A percentile compares a stretch with the other conserved stretches of the same genome.
phyloP scores from a whole-genome alignment of 2,888 invertebrate species.

The Sympetrum striolatum region DNA sequence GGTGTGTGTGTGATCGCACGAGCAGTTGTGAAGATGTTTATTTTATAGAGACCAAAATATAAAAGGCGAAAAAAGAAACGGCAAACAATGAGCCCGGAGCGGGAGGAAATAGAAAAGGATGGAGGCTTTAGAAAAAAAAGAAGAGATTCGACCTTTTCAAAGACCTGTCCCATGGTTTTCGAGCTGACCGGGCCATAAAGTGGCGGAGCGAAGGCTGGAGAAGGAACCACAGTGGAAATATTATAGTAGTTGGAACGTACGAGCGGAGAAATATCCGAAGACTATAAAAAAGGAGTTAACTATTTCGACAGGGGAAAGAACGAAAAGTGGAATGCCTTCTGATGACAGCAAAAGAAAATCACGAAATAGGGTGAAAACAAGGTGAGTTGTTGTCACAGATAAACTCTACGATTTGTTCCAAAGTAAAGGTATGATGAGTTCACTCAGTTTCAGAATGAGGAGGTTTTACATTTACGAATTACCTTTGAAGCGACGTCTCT shows the following conservation, averaged over 20 bases:
- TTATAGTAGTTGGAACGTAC: background rate
- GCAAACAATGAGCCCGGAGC: background rate
- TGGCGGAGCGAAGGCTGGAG: background rate
- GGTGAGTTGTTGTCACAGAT: no score
- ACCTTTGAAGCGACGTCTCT: no score
- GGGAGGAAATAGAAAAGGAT: background rate
- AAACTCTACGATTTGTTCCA: no score
- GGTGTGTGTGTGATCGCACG: background rate
- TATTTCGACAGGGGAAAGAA: no score
- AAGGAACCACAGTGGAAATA: conserved; percentile 3
- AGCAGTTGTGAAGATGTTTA: conserved; percentile 18
- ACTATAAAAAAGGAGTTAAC: background rate
- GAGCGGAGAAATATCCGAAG: background rate
- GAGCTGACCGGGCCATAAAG: conserved; percentile 9
- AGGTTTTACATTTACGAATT: no score
- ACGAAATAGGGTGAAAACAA: background rate
- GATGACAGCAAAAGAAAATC: background rate
- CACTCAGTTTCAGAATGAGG: no score
- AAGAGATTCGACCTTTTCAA: conserved; percentile 5
- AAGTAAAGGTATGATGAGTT: no score
- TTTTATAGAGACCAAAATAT: conserved; percentile 19
- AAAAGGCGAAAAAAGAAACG: background rate
- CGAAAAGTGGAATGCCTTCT: background rate
- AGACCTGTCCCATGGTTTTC: conserved; percentile 7
- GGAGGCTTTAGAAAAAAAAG: background rate